phyloP scores from a whole-genome alignment of 1,140 invertebrate genomes.

The Protaetia brevitarsis region DNA sequence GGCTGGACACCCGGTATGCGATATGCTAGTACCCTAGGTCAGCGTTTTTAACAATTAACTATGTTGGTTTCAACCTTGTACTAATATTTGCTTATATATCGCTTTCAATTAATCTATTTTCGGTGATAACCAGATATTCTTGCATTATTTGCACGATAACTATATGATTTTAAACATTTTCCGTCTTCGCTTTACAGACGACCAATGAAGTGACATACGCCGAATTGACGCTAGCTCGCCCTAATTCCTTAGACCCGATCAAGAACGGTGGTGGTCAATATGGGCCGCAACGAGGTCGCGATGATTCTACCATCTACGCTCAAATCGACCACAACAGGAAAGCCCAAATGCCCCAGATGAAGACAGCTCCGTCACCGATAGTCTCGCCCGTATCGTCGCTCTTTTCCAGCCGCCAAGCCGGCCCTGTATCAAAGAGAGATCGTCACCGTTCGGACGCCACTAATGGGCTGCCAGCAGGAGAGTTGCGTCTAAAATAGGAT shows the following conservation, averaged over 20 bases:
- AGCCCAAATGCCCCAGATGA: slow-evolving; percentile 36
- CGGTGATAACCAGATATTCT: no score
- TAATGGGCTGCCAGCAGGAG: slow-evolving; percentile 77
- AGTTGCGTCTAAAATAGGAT: slow-evolving; percentile 70
- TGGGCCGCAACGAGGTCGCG: slow-evolving; percentile 42
- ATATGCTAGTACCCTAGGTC: no score
- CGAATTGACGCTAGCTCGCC: slow-evolving; percentile 60
- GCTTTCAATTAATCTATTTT: no score
- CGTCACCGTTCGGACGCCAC: slow-evolving; percentile 76
- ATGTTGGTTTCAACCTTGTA: no score
- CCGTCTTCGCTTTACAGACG: slow-evolving; percentile 44
- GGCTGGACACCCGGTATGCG: no score
- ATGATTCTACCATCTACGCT: slow-evolving; percentile 64
- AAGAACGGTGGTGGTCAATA: slow-evolving; percentile 48
- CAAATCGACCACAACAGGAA: slow-evolving; percentile 63
- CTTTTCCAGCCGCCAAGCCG: slow-evolving; percentile 41
- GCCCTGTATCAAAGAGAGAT: slow-evolving; percentile 62
- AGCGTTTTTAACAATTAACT: no score
- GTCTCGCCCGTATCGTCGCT: slow-evolving; percentile 44
- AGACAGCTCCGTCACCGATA: slow-evolving; percentile 41
- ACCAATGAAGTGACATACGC: slow-evolving; percentile 69
- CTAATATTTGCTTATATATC: no score
- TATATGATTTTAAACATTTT: no score
- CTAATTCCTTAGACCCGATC: slow-evolving; percentile 54
- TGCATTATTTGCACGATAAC: no score